These are phyloP conservation scores for Phthorimaea operculella DNA, from an alignment of 1,140 invertebrate species.

Conservation along the genomic window DNA sequence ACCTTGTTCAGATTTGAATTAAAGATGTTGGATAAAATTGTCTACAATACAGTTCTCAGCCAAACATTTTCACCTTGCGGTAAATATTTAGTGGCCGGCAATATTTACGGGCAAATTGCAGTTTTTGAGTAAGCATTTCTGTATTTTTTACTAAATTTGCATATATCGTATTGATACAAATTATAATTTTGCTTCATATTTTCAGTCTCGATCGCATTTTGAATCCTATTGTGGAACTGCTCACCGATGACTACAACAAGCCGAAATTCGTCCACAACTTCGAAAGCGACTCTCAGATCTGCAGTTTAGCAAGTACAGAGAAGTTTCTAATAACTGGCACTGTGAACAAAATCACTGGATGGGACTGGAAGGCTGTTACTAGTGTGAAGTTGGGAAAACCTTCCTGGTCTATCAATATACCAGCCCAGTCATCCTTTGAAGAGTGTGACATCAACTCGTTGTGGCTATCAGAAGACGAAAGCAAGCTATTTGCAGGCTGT, in stretches of 20 bases:
- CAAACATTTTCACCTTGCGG: slow-evolving; percentile 87
- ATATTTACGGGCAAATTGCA: slow-evolving; percentile 86
- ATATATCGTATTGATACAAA: background rate
- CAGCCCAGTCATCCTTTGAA: slow-evolving; percentile 75
- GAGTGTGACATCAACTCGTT: slow-evolving; percentile 83
- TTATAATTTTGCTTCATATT: slow-evolving; percentile 16
- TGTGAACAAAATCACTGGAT: slow-evolving; percentile 78
- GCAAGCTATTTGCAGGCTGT: slow-evolving; percentile 81
- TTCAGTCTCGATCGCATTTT: slow-evolving; percentile 70
- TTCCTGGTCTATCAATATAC: slow-evolving; percentile 77
- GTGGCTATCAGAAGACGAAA: slow-evolving; percentile 70
- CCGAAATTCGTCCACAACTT: slow-evolving; percentile 70
- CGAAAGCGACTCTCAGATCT: slow-evolving; percentile 73
- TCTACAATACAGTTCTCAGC: slow-evolving; percentile 82
- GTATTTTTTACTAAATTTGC: slow-evolving; percentile 7
- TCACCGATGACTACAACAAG: slow-evolving; percentile 66
- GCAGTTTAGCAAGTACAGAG: slow-evolving; percentile 76
- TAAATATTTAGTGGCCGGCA: slow-evolving; percentile 82
- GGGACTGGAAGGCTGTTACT: slow-evolving; percentile 77
- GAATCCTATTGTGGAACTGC: slow-evolving; percentile 68
- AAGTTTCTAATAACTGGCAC: slow-evolving; percentile 81
- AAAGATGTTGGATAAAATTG: slow-evolving; percentile 59
- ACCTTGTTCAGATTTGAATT: no score
- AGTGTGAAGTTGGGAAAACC: slow-evolving; percentile 73
- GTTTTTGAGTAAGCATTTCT: slow-evolving; percentile 79